Evolutionary conservation across 2,888 invertebrate species (phyloP).

Genomic region (Slavum lentiscoides): DNA sequence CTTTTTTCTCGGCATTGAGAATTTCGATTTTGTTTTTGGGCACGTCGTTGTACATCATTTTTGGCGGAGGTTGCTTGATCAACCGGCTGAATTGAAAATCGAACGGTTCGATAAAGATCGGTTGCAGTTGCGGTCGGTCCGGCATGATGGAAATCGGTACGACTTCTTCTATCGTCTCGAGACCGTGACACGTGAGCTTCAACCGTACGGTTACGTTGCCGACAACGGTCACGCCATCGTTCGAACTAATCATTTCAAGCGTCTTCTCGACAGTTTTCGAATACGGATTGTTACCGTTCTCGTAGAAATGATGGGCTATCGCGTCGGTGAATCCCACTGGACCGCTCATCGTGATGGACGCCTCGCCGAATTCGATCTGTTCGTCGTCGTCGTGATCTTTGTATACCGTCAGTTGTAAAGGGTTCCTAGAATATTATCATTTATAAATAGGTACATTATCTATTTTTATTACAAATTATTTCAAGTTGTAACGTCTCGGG

Average conservation of each 20-base stretch:
- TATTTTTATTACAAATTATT: too few species aligned
- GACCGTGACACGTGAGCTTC: slow-evolving; percentile 12
- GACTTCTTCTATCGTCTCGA: not conserved
- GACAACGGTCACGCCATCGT: too few species aligned
- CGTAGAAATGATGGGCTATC: slow-evolving; percentile 23
- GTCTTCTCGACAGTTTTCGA: not conserved
- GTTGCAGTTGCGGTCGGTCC: not conserved
- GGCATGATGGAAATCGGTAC: not conserved
- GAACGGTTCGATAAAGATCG: not conserved
- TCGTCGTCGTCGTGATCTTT: not conserved
- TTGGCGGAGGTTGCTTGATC: too few species aligned
- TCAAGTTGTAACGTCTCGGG: too few species aligned
- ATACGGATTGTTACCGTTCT: not conserved
- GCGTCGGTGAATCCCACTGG: not conserved
- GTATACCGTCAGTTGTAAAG: not conserved
- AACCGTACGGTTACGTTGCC: not conserved
- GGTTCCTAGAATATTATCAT: not conserved
- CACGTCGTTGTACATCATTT: not conserved
- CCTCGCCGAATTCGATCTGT: not conserved
- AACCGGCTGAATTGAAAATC: not conserved
- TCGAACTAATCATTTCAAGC: not conserved
- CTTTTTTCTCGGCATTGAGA: too few species aligned
- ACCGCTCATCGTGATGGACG: not conserved
- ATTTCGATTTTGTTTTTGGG: too few species aligned
- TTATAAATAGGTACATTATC: too few species aligned